phyloP scores from a whole-genome alignment of 2,113 vertebrate genomes.

The Machaerirhynchus nigripectus region DNA sequence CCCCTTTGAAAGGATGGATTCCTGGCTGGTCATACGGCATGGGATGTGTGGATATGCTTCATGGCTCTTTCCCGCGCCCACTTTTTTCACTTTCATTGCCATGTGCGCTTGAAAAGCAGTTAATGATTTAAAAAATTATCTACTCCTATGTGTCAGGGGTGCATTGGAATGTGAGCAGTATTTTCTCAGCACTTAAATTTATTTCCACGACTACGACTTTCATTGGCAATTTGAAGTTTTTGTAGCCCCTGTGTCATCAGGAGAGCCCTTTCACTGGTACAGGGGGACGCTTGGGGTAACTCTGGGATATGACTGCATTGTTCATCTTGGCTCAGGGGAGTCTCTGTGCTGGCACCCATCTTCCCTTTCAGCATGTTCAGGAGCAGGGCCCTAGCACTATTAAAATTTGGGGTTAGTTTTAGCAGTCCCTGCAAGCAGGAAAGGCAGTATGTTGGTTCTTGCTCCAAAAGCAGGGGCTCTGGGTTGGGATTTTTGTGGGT shows the following conservation, averaged over 20 bases:
- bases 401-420: neutral
- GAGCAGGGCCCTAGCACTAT: neutral
- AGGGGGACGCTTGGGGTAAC: neutral
- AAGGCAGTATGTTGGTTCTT: neutral
- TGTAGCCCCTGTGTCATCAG: neutral
- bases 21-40: neutral
- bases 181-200: neutral
- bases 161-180: neutral
- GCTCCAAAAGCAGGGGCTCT: neutral
- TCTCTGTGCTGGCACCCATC: neutral
- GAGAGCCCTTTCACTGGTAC: neutral
- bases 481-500: neutral
- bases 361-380: neutral
- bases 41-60: neutral
- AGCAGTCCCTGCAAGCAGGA: neutral
- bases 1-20: neutral
- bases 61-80: neutral
- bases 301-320: neutral
- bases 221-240: neutral
- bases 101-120: neutral
- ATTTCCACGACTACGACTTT: neutral
- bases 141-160: neutral
- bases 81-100: neutral
- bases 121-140: neutral
- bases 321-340: neutral